Percentiles rank a stretch among this genome's conserved stretches.
Conservation (phyloP, 1,140 invertebrate species). For the Drosophila sturtevanti region DNA sequence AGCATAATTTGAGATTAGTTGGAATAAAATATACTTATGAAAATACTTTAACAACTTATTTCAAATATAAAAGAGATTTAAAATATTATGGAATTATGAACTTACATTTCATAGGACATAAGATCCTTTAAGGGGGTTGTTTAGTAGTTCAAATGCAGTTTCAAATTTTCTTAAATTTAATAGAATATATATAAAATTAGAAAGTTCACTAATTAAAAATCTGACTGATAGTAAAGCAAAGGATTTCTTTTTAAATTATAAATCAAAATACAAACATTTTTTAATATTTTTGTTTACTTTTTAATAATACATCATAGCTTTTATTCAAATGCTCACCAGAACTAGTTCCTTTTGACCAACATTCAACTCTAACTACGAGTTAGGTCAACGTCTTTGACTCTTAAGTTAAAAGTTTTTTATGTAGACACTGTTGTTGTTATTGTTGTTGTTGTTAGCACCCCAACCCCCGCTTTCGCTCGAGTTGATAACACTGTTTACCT, state of each 20-base stretch:
- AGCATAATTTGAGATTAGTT: not conserved
- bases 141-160: too few species aligned
- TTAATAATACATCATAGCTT: not conserved
- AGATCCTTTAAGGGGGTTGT: too few species aligned
- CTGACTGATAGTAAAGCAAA: too few species aligned
- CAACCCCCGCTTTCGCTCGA: conserved; percentile 14
- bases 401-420: conserved; percentile 47
- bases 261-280: too few species aligned
- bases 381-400: conserved; percentile 45
- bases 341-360: not conserved
- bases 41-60: not conserved
- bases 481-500: conserved; percentile 77
- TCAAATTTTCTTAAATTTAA: too few species aligned
- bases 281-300: not conserved
- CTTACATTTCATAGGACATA: too few species aligned
- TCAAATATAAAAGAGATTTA: too few species aligned
- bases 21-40: not conserved
- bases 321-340: not conserved
- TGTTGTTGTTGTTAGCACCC: conserved; percentile 14
- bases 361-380: not conserved
- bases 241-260: too few species aligned
- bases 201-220: too few species aligned
- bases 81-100: too few species aligned
- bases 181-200: too few species aligned
- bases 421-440: conserved; percentile 35